Conservation (phyloP, 2,113 vertebrate genomes). For the Corythaixoides concolor region DNA sequence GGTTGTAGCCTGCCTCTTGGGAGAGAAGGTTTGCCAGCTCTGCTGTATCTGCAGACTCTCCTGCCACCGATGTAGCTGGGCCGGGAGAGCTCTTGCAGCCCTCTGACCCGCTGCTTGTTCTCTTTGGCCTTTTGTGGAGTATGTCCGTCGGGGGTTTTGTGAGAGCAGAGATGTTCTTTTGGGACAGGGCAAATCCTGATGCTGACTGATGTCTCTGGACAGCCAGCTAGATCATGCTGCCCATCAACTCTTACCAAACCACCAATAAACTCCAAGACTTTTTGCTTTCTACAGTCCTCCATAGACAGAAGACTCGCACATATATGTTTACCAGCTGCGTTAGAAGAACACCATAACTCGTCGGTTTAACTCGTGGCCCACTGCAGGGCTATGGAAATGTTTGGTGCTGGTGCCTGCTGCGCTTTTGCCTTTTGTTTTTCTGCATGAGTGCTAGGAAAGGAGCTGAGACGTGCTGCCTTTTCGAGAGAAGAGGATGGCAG, state of each 20-base stretch:
- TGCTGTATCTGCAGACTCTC: background rate
- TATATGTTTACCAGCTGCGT: background rate
- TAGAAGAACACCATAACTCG: background rate
- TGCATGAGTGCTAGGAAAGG: background rate
- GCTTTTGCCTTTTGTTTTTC: background rate
- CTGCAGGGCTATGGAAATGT: background rate
- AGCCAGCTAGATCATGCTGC: background rate
- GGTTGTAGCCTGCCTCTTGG: background rate
- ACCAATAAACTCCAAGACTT: fast-evolving
- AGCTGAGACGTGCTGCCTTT: background rate
- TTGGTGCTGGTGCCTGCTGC: background rate
- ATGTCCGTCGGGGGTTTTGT: background rate
- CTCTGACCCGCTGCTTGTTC: background rate
- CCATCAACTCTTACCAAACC: background rate
- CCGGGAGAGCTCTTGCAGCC: background rate
- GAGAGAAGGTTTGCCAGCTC: background rate
- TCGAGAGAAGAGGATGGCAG: background rate
- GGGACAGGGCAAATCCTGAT: background rate
- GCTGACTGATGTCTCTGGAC: background rate
- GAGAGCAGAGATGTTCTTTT: background rate
- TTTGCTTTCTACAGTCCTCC: background rate
- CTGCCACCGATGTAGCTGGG: background rate
- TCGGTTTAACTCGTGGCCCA: background rate
- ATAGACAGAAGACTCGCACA: fast-evolving
- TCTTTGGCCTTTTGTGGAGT: background rate